Evolutionary conservation across 2,113 vertebrate genomes (phyloP).

Genomic region (Dendropsophus ebraccatus): DNA sequence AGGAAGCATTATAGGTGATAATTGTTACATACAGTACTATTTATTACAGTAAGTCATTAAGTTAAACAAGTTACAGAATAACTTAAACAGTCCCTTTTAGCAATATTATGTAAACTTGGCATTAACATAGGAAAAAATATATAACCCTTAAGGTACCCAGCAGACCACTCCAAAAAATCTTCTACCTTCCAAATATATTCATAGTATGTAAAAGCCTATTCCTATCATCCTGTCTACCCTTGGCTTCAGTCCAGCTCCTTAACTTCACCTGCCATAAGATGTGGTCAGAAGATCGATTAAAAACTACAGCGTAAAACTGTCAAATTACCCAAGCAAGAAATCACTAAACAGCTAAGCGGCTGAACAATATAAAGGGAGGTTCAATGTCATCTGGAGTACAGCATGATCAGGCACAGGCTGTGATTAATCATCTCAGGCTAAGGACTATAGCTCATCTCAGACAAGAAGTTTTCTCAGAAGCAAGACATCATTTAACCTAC

Average conservation of each 20-base stretch:
- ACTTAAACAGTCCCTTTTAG: not conserved
- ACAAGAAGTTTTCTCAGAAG: slow-evolving; percentile 8
- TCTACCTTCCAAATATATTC: not conserved
- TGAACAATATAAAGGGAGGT: slow-evolving; percentile 18
- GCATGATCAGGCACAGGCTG: not conserved
- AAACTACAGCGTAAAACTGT: slow-evolving; percentile 41
- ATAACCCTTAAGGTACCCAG: not conserved
- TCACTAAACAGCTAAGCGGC: slow-evolving; percentile 26
- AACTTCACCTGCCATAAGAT: slow-evolving; percentile 34
- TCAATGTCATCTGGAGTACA: slow-evolving; percentile 26
- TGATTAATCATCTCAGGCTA: slow-evolving; percentile 13
- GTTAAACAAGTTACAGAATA: not conserved
- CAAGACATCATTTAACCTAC: slow-evolving; percentile 39
- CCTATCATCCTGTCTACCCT: not conserved
- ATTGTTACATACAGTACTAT: not conserved
- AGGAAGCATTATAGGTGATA: not conserved
- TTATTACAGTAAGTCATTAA: not conserved
- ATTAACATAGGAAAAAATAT: not conserved
- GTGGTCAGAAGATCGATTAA: slow-evolving; percentile 47
- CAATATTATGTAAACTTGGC: not conserved
- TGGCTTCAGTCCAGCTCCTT: slow-evolving; percentile 32
- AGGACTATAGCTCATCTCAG: slow-evolving; percentile 4
- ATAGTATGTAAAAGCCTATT: not conserved
- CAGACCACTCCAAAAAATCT: not conserved
- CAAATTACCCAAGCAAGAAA: slow-evolving; percentile 36